Evolutionary conservation across 2,888 invertebrate genomes (phyloP), one percentile per base, ranked within the genome.

Genomic region (Sicus ferrugineus): DNA sequence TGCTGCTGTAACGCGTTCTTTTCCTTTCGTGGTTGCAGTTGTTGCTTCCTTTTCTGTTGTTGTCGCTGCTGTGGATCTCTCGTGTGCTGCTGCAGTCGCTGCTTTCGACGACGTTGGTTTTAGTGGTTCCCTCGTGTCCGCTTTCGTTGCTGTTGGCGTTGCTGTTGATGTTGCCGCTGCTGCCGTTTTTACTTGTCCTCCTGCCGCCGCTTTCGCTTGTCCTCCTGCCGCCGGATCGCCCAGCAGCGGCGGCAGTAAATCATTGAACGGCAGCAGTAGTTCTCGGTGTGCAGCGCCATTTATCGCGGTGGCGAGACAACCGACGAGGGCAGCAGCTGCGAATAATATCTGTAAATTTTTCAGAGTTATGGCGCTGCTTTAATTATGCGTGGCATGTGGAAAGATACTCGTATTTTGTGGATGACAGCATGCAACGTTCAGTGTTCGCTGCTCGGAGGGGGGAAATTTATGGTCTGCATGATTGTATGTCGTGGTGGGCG

Each of bases 181-280:
- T 11, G 26, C 56, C 46, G 30, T 42, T 56, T 58, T 46, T 9
- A 56, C 38, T 2, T 61, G n/a, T 54, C 54, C 2, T 42, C n/a
- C 21, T 56, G 67, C 66, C 46, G 42, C 68, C 14, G 56, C 68
- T 23, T 28, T 58, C 38, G 38, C 38, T 16, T 30, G 58, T 21
- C 26, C 66, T 11, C 67, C 48, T 19, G 68, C 59, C 19, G 67
- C 70, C 28, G 73, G 65, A 54, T 73, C 73, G 58, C 76, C 77
- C 31, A 72, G 63, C 19, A 78, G 75, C 42, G 81, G 81, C n/a
- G 83, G 81, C 75, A 82, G 77, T 76, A 79, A 78, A 78, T 82
- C 83, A 77, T 80, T 81, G 72, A 79, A 81, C 30, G 81, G 81
- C 74, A 77, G 72, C 74, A 74, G 73, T 72, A 80, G 69, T 69